Percentiles rank a stretch among this genome's conserved stretches.
Conservation (phyloP, 2,113 vertebrate species). For the Grammomys dolichurus region DNA sequence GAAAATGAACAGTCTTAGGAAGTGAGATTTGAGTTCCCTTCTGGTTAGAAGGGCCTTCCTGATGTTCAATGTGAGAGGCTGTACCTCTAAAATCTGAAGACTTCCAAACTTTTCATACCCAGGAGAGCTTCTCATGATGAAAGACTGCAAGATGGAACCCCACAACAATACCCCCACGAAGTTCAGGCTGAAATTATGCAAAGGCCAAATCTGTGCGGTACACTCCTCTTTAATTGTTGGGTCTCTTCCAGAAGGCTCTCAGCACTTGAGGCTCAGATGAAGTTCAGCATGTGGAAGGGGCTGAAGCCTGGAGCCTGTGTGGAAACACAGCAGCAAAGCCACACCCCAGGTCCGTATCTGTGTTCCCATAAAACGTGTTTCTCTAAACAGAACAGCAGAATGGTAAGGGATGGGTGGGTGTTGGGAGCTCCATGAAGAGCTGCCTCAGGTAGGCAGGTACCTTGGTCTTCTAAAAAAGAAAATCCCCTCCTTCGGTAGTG, state of each 20-base stretch:
- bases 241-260: conserved; percentile 78
- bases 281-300: conserved; percentile 59
- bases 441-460: conserved; percentile 7
- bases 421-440: neutral
- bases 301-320: conserved; percentile 78
- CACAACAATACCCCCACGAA: conserved; percentile 49
- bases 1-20: conserved; percentile 33
- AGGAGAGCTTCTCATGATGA: conserved; percentile 62
- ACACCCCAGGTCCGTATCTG: conserved; percentile 69
- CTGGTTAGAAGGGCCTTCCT: conserved; percentile 9
- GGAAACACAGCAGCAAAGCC: conserved; percentile 81
- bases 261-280: conserved; percentile 62
- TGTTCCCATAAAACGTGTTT: conserved; percentile 63
- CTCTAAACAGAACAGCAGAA: conserved; percentile 53
- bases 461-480: neutral
- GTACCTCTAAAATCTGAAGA: neutral
- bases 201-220: conserved; percentile 55
- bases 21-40: conserved; percentile 47
- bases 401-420: neutral
- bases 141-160: conserved; percentile 57
- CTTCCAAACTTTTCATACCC: conserved; percentile 56
- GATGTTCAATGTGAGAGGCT: neutral
- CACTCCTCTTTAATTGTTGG: conserved; percentile 65
- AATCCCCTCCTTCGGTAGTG: neutral
- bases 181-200: conserved; percentile 64